Evolutionary conservation across 2,888 invertebrate species (phyloP).

Genomic region (Drosophila meridionalis): DNA sequence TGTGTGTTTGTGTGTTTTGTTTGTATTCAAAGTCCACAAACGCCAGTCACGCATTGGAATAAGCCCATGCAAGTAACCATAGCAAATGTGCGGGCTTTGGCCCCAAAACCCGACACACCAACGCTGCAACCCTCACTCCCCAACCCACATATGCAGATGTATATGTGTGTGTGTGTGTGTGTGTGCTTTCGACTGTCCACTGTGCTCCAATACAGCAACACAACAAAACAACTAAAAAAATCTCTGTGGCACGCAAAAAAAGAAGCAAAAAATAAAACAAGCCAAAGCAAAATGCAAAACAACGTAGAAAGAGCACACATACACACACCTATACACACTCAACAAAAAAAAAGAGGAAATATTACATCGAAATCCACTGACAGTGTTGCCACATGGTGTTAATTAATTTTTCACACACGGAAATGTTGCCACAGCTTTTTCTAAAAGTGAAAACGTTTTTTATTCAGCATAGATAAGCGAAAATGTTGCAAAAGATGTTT

Average conservation of each 20-base stretch:
- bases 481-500: not conserved
- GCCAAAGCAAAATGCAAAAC: constrained; percentile 53
- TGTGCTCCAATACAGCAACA: constrained; percentile 51
- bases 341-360: constrained; percentile 28
- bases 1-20: constrained; percentile 59
- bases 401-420: constrained; percentile 63
- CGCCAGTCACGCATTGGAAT: constrained; percentile 76
- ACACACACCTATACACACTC: constrained; percentile 1
- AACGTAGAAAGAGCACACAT: constrained; percentile 12
- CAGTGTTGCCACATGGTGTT: constrained; percentile 74
- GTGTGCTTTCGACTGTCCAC: constrained; percentile 41
- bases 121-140: not conserved
- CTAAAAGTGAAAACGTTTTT: constrained; percentile 16
- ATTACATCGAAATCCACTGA: constrained; percentile 56
- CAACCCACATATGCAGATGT: not conserved
- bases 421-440: constrained; percentile 44
- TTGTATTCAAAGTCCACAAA: constrained; percentile 75
- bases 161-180: constrained; percentile 10
- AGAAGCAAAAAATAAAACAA: constrained; percentile 39
- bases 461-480: not conserved
- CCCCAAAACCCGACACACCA: constrained; percentile 31
- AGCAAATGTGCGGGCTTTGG: constrained; percentile 59
- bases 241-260: constrained; percentile 60
- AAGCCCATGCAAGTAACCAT: constrained; percentile 70
- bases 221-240: constrained; percentile 69